These are phyloP conservation scores for Sycophaga agraensis DNA, from an alignment of 1,140 invertebrate species.

Conservation along the genomic window DNA sequence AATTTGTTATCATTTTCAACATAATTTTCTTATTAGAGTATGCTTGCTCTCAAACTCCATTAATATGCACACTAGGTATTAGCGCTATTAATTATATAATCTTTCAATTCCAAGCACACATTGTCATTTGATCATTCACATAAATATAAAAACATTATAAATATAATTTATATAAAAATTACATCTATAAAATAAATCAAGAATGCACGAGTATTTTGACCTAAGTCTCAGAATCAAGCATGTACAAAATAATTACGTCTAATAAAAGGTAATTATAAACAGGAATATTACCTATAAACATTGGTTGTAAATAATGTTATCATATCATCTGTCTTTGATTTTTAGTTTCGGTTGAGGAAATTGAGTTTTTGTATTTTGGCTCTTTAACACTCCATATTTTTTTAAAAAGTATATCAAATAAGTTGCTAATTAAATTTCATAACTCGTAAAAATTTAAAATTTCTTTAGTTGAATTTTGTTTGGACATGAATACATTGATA, in stretches of 20 bases:
- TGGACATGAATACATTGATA: not conserved
- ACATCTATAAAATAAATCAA: slow-evolving; percentile 2
- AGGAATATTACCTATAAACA: not conserved
- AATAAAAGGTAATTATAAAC: not conserved
- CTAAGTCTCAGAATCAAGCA: not conserved
- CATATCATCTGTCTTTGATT: not conserved
- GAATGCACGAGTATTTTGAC: not conserved
- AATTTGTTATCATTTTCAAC: too few species aligned
- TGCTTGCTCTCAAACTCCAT: too few species aligned
- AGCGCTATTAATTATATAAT: too few species aligned
- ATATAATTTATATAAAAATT: slow-evolving; percentile 16
- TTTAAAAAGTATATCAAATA: too few species aligned
- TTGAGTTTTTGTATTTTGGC: slow-evolving; percentile 5
- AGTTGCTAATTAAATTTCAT: too few species aligned
- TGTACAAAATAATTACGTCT: not conserved
- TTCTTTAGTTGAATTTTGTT: not conserved
- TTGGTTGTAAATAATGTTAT: not conserved
- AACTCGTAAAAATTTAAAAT: too few species aligned
- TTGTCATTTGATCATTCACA: not conserved
- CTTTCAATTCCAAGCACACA: slow-evolving; percentile 14
- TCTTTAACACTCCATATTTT: too few species aligned
- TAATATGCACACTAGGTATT: too few species aligned
- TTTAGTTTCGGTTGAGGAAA: not conserved
- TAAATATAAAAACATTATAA: slow-evolving; percentile 14
- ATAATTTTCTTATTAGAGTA: too few species aligned